A percentile compares a stretch with the other conserved stretches of the same genome.
Evolutionary conservation across 2,113 vertebrate genomes (phyloP).

Genomic region (Pterocles orientalis): DNA sequence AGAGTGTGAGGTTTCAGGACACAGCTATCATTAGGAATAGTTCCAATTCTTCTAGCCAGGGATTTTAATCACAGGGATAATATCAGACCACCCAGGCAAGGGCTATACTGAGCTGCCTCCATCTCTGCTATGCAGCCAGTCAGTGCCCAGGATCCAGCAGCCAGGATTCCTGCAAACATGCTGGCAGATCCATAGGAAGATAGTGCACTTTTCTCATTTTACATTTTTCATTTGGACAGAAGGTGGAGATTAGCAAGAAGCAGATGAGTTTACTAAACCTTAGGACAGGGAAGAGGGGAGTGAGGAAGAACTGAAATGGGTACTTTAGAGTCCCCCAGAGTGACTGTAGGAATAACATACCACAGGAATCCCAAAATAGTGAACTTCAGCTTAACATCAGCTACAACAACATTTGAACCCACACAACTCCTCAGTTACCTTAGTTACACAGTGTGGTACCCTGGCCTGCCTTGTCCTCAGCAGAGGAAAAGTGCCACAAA

Average conservation of each 20-base stretch:
- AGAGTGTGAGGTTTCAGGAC: slow-evolving; percentile 66
- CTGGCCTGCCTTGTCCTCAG: not conserved
- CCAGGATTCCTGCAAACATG: slow-evolving; percentile 54
- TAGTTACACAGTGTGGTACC: not conserved
- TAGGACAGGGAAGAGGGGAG: not conserved
- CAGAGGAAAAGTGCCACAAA: not conserved
- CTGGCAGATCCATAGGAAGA: slow-evolving; percentile 30
- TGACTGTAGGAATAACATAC: not conserved
- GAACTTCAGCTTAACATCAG: not conserved
- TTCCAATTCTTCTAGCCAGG: slow-evolving; percentile 65
- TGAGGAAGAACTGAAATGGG: not conserved
- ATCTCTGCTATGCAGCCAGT: slow-evolving; percentile 35
- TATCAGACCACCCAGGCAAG: slow-evolving; percentile 78
- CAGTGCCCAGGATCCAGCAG: slow-evolving; percentile 43
- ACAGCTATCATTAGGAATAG: slow-evolving; percentile 70
- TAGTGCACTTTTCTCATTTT: not conserved
- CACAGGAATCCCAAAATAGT: not conserved
- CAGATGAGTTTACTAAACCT: not conserved
- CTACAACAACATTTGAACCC: not conserved
- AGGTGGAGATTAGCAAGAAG: not conserved
- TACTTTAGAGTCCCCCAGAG: not conserved
- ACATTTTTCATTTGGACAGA: slow-evolving; percentile 44
- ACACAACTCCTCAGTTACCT: not conserved
- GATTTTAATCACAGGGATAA: slow-evolving; percentile 72
- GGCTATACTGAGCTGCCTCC: slow-evolving; percentile 35